Conservation (phyloP, 2,888 invertebrate species). For the Acleris cristana region DNA sequence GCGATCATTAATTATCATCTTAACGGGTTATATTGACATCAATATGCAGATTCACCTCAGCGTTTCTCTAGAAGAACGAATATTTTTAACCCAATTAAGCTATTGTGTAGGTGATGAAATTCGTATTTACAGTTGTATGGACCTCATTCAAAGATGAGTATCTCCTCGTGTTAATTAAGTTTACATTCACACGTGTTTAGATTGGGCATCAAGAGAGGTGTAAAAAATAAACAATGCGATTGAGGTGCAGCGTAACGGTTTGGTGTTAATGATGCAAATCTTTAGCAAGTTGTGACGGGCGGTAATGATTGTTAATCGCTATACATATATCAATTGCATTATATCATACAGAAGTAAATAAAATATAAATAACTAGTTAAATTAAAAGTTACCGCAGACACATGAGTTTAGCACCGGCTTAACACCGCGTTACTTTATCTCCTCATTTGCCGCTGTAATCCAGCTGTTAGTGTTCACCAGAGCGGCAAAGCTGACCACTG, state of each 20-base stretch:
- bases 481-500: too few species aligned
- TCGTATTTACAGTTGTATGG: slow-evolving; percentile 23
- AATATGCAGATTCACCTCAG: slow-evolving; percentile 36
- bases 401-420: too few species aligned
- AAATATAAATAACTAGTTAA: too few species aligned
- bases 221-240: slow-evolving; percentile 28
- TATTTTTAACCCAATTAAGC: slow-evolving; percentile 38
- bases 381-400: too few species aligned
- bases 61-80: slow-evolving; percentile 27
- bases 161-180: slow-evolving; percentile 30
- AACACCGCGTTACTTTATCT: too few species aligned
- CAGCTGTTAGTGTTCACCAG: too few species aligned
- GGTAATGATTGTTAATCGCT: not conserved
- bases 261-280: slow-evolving; percentile 18
- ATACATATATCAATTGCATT: too few species aligned
- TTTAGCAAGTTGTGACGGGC: slow-evolving; percentile 3
- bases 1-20: slow-evolving; percentile 31
- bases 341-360: too few species aligned
- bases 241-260: slow-evolving; percentile 13
- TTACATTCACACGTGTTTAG: slow-evolving; percentile 35
- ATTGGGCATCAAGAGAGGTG: slow-evolving; percentile 9
- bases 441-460: too few species aligned
- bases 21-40: slow-evolving; percentile 39
- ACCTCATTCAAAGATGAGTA: slow-evolving; percentile 25
- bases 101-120: slow-evolving; percentile 31